Conservation (phyloP, 2,888 invertebrate genomes). For the Watsonalla cultraria region DNA sequence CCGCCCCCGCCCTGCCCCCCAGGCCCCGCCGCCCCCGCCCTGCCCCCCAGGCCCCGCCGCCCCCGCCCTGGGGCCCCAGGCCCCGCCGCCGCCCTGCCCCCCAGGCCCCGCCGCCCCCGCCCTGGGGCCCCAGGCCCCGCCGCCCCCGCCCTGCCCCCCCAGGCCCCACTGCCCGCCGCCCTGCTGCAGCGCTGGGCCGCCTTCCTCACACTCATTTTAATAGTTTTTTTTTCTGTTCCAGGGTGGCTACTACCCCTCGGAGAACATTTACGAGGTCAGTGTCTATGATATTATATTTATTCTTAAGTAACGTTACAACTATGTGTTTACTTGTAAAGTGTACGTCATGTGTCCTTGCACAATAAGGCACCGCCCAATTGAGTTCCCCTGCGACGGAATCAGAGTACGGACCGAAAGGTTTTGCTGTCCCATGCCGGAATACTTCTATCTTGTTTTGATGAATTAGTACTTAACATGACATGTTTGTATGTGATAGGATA, state of each 20-base stretch:
- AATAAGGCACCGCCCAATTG: too few relatives aligned
- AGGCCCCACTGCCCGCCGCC: slow-evolving; percentile 15
- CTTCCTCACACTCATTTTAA: slow-evolving; percentile 18
- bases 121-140: slow-evolving; percentile 3
- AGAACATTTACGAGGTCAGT: slow-evolving; percentile 52
- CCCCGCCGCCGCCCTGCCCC: slow-evolving; percentile 2
- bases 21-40: slow-evolving; percentile 2
- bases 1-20: too few relatives aligned
- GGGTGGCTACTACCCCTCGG: slow-evolving; percentile 63
- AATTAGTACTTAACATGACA: too few relatives aligned
- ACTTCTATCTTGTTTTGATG: too few relatives aligned
- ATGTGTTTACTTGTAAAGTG: background rate
- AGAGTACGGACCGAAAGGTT: too few relatives aligned
- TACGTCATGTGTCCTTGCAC: background rate
- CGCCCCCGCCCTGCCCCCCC: slow-evolving; percentile 10
- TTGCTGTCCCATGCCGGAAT: too few relatives aligned
- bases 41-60: slow-evolving; percentile 1
- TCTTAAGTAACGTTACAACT: background rate
- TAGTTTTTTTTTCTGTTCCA: slow-evolving; percentile 15
- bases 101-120: slow-evolving; percentile 4
- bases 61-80: too few relatives aligned
- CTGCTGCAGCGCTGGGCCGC: slow-evolving; percentile 27
- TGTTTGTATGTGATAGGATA: background rate
- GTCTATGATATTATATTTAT: background rate
- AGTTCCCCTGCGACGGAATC: too few relatives aligned